Base-by-base conservation (phyloP, 2,797 vertebrate genomes). In the Bryconaethiops microstoma region DNA sequence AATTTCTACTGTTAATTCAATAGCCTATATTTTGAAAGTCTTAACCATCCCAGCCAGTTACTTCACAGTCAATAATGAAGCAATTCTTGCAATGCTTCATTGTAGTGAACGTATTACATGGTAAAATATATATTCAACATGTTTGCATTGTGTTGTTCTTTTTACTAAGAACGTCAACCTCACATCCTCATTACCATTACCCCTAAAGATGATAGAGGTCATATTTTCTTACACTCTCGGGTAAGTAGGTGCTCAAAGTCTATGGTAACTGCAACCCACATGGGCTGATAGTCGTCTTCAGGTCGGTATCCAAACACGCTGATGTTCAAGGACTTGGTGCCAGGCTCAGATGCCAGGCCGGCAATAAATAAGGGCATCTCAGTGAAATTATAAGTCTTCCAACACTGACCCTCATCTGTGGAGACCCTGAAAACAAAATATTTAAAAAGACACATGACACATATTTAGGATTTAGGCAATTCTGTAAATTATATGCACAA, bases 251-350 rank as follows among this genome's bases (percentile, higher is more conserved):
- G 93, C 84, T 93, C 92, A 87, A 95, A 95, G 74, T 95, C 94
- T 2, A 95, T 93, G 77, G 95, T 95, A 80, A 95, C 90, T 0
- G 93, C 89, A 5, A 95, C 94, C 95, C 94, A 95, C 88, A 93
- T 94, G 50, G 94, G 93, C 82, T 92, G 91, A 23, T 89, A 84
- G 19, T 94, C 90, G 0, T 91, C 94, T 69, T 95, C 94, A 0
- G 91, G 93, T 55, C 93, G 85, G 83, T 93, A 95, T 17, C 95
- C 95, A 92, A 94, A 95, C 76, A 95, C 92, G 10, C 94, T 95
- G 84, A 95, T 91, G 0, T 91, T 95, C 92, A 95, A 89, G 76
- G 94, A 92, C 74, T 94, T 95, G 39, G 92, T 93, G 14, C 93
- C 94, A 0, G 95, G 95, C 83, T 95, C 94, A 0, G 94, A 94